Conservation (phyloP, 2,888 invertebrate genomes). For the Mycalesis mineus region DNA sequence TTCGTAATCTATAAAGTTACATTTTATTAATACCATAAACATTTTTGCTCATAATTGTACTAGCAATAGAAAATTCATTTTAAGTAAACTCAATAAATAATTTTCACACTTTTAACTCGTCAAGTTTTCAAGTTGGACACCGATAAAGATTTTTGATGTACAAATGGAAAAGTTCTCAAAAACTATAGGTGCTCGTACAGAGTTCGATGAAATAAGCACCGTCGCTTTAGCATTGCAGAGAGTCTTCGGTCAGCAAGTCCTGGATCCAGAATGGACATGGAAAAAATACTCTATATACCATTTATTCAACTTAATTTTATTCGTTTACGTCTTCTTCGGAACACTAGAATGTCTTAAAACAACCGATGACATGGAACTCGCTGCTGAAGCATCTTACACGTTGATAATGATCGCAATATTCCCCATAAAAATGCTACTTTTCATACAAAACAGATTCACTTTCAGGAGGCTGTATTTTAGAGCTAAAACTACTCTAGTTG, state of each 20-base stretch:
- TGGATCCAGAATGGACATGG: slow-evolving; percentile 55
- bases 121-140: slow-evolving; percentile 14
- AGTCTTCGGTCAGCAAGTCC: slow-evolving; percentile 50
- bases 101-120: slow-evolving; percentile 6
- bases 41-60: not conserved
- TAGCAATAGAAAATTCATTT: not conserved
- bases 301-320: slow-evolving; percentile 35
- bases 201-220: slow-evolving; percentile 44
- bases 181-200: slow-evolving; percentile 46
- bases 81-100: not conserved
- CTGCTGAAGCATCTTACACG: slow-evolving; percentile 52
- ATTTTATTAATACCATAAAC: too few relatives aligned
- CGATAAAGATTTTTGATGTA: slow-evolving; percentile 17
- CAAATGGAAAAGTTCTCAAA: slow-evolving; percentile 37
- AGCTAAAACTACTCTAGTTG: slow-evolving; percentile 44
- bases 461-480: slow-evolving; percentile 44
- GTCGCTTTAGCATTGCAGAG: slow-evolving; percentile 42
- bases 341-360: slow-evolving; percentile 43
- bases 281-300: slow-evolving; percentile 39
- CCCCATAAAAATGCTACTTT: slow-evolving; percentile 41
- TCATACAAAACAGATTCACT: slow-evolving; percentile 35
- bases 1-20: too few relatives aligned
- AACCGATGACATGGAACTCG: slow-evolving; percentile 36
- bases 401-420: slow-evolving; percentile 40
- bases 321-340: slow-evolving; percentile 49